phyloP scores from a whole-genome alignment of 2,797 vertebrate genomes.

The Coregonus suidteri region DNA sequence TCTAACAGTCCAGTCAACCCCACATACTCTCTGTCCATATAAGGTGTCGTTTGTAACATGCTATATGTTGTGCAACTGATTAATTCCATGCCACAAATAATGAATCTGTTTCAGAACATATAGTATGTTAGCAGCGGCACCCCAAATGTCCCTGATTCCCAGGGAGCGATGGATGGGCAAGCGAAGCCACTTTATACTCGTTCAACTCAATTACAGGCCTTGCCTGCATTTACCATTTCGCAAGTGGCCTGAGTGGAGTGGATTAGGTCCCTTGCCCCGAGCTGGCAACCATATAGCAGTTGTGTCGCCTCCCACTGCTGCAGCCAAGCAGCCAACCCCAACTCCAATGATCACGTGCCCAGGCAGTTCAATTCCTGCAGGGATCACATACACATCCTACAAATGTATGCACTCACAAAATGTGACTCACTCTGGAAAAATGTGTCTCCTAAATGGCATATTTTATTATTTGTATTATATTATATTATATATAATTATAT shows the following conservation, averaged over 20 bases:
- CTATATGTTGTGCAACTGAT: neutral
- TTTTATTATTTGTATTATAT: neutral
- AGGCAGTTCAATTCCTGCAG: neutral
- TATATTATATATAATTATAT: too few species aligned
- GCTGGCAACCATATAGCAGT: neutral
- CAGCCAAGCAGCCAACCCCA: neutral
- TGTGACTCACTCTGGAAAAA: neutral
- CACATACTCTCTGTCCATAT: neutral
- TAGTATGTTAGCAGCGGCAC: neutral
- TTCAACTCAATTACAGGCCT: neutral
- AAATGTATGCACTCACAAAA: too few species aligned
- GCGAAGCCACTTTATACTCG: neutral
- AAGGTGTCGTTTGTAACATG: neutral
- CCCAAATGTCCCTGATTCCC: neutral
- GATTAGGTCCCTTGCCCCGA: conserved; percentile 29
- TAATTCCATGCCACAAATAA: neutral
- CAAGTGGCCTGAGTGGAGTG: conserved; percentile 6
- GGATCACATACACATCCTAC: neutral
- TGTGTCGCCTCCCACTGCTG: conserved; percentile 19
- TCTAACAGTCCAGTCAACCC: neutral
- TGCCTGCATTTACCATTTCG: neutral
- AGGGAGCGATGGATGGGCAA: neutral
- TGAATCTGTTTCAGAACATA: neutral
- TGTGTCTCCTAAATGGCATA: neutral
- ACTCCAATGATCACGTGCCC: neutral